Percentiles rank a stretch among this genome's conserved stretches.
Evolutionary conservation across 2,888 invertebrate species (phyloP).

Genomic region (Oligia latruncula): DNA sequence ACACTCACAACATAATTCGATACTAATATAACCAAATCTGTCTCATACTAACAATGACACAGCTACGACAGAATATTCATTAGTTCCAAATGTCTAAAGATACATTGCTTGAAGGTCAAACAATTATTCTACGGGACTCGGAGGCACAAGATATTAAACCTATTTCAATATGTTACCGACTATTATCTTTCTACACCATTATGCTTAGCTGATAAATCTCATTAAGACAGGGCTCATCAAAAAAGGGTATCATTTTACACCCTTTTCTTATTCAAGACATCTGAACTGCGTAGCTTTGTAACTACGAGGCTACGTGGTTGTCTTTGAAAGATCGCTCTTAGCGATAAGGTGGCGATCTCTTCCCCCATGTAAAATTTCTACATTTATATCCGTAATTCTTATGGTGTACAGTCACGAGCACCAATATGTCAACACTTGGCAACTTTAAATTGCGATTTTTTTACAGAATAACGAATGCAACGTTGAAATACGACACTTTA

Average conservation of each 20-base stretch:
- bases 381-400: not conserved
- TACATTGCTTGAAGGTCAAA: not conserved
- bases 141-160: not conserved
- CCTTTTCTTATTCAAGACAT: slow-evolving; percentile 4
- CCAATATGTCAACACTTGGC: too few species aligned
- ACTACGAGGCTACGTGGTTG: not conserved
- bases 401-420: too few species aligned
- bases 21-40: not conserved
- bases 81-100: not conserved
- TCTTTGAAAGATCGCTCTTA: not conserved
- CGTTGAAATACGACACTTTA: too few species aligned
- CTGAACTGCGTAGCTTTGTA: not conserved
- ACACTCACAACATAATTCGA: not conserved
- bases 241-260: slow-evolving; percentile 7
- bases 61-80: not conserved
- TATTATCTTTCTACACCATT: slow-evolving; percentile 29
- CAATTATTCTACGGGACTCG: not conserved
- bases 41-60: not conserved
- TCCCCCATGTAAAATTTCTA: not conserved
- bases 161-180: not conserved
- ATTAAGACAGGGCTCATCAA: not conserved
- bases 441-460: too few species aligned
- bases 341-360: not conserved
- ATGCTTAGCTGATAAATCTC: not conserved
- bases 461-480: too few species aligned